A percentile compares a stretch with the other conserved stretches of the same genome.
phyloP scores from a whole-genome alignment of 2,113 vertebrate species.

The Callipepla squamata region DNA sequence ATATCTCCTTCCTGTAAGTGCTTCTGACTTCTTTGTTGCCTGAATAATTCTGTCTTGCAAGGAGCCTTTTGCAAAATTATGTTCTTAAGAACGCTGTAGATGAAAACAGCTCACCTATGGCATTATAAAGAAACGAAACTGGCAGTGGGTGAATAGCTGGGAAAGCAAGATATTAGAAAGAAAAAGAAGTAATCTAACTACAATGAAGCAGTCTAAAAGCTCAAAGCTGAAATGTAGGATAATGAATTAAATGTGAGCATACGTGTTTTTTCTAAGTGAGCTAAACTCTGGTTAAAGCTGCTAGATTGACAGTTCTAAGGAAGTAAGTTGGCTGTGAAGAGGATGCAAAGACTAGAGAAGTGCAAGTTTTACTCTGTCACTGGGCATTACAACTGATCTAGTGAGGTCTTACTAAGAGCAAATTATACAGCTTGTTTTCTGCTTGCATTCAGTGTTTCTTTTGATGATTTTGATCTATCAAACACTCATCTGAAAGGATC shows the following conservation, averaged over 20 bases:
- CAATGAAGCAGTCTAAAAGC: background rate
- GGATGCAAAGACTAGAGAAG: background rate
- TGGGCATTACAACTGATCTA: rapidly evolving
- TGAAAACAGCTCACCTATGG: slow-evolving; percentile 33
- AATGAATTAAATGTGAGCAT: background rate
- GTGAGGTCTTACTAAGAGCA: background rate
- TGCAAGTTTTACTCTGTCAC: background rate
- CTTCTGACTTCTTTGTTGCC: slow-evolving; percentile 41
- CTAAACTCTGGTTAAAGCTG: background rate
- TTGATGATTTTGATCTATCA: background rate
- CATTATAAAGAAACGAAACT: background rate
- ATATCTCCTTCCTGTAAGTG: slow-evolving; percentile 34
- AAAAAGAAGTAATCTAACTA: background rate
- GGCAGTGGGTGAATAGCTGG: slow-evolving; percentile 10
- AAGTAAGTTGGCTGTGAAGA: background rate
- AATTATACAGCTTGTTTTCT: background rate
- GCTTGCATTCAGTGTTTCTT: background rate
- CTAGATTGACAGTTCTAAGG: background rate
- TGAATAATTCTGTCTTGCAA: slow-evolving; percentile 37
- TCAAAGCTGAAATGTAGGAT: background rate
- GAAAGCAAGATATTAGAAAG: background rate
- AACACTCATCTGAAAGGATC: background rate
- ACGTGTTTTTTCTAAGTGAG: background rate
- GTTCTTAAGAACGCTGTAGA: slow-evolving; percentile 17
- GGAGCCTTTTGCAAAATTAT: slow-evolving; percentile 41